These are phyloP conservation scores for Pollenia labialis DNA, from an alignment of 2,888 invertebrate species.

Conservation along the genomic window DNA sequence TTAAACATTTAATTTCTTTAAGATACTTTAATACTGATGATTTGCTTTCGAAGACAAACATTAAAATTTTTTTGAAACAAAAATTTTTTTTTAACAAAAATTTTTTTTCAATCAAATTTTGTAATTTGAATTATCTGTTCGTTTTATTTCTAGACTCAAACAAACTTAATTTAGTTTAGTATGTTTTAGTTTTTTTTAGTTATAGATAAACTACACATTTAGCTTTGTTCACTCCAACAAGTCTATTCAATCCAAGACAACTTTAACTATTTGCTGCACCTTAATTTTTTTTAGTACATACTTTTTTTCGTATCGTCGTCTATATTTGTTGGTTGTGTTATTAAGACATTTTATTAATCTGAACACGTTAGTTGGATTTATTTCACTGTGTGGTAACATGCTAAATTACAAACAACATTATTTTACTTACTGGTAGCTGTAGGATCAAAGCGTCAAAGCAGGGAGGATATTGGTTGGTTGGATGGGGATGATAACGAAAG, in stretches of 20 bases:
- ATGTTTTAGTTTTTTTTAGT: background rate
- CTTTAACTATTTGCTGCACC: constrained; percentile 57
- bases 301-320: constrained; percentile 1
- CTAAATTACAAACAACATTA: constrained; percentile 39
- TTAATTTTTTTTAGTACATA: constrained; percentile 22
- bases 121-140: constrained; percentile 28
- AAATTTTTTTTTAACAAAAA: constrained; percentile 5
- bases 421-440: background rate
- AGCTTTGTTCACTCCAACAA: constrained; percentile 11
- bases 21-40: background rate
- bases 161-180: constrained; percentile 29
- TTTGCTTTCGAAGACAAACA: background rate
- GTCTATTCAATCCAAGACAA: constrained; percentile 48
- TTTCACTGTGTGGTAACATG: constrained; percentile 41
- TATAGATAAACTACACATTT: constrained; percentile 9
- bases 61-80: constrained; percentile 18
- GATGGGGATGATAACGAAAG: constrained; percentile 23
- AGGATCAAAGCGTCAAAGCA: constrained; percentile 17
- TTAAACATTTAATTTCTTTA: too few species aligned
- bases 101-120: background rate
- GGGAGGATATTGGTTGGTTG: constrained; percentile 43
- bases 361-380: constrained; percentile 49
- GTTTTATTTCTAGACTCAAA: background rate
- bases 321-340: constrained; percentile 25
- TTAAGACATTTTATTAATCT: constrained; percentile 62